Conservation (phyloP, 2,888 invertebrate species). For the Athrips mouffetella region DNA sequence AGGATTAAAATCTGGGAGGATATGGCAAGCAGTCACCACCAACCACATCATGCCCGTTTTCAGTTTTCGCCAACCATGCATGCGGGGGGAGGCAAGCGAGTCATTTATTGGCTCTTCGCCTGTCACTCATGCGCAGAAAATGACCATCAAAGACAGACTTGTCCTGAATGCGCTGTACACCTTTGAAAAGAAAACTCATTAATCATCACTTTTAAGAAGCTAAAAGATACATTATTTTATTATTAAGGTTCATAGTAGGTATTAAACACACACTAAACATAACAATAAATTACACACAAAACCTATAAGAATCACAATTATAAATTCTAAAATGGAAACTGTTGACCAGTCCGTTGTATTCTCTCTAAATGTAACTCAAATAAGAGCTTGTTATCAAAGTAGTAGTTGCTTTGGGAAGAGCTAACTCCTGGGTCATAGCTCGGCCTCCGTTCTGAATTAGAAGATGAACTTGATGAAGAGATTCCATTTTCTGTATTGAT, state of each 20-base stretch:
- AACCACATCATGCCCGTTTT: no score
- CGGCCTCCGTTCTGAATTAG: conserved; percentile 58
- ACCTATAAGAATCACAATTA: conserved; percentile 30
- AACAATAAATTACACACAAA: conserved; percentile 50
- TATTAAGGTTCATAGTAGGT: background rate
- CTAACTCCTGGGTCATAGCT: conserved; percentile 87
- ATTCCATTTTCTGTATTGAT: conserved; percentile 50
- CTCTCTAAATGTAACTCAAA: conserved; percentile 91
- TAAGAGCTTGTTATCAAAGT: conserved; percentile 91
- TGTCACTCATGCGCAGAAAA: no score
- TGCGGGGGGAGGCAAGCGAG: no score
- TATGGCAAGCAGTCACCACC: no score
- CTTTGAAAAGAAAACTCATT: no score
- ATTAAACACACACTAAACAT: conserved; percentile 39
- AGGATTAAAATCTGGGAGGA: no score
- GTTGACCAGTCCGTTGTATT: conserved; percentile 81
- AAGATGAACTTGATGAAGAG: conserved; percentile 51
- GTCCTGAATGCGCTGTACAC: no score
- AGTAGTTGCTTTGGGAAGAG: conserved; percentile 89
- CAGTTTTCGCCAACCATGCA: no score
- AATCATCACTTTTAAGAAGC: no score
- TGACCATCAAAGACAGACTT: no score
- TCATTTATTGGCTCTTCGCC: no score
- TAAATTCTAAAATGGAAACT: conserved; percentile 59
- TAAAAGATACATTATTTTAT: background rate